Evolutionary conservation across 2,888 invertebrate species (phyloP).

Genomic region (Limnephilus marmoratus): DNA sequence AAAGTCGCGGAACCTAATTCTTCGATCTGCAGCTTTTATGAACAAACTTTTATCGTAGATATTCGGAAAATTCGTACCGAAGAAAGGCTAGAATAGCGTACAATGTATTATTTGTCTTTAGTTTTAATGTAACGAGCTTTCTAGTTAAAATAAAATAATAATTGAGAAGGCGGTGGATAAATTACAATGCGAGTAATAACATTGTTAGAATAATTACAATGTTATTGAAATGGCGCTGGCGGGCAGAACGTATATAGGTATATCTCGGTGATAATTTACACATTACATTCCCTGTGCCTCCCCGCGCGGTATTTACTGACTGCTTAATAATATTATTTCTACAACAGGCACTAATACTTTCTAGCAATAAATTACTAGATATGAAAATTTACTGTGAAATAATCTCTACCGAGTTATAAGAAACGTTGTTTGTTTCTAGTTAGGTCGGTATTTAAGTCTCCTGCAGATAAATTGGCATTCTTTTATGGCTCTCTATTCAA

Average conservation of each 20-base stretch:
- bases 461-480: background rate
- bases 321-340: background rate
- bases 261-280: conserved; percentile 2
- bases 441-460: too few species aligned
- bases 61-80: background rate
- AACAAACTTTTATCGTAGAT: background rate
- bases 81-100: background rate
- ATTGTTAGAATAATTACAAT: background rate
- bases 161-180: background rate
- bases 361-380: background rate
- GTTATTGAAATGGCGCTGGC: background rate
- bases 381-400: background rate
- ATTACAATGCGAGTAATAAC: background rate
- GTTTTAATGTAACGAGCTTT: background rate
- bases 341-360: background rate
- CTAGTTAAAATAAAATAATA: background rate
- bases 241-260: background rate
- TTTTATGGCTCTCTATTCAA: background rate
- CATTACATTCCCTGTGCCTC: background rate
- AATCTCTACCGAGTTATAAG: background rate
- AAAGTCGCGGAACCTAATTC: too few species aligned
- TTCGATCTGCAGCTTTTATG: too few species aligned
- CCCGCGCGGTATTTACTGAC: background rate
- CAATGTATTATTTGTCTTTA: background rate
- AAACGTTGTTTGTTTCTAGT: background rate